phyloP scores from a whole-genome alignment of 1,140 invertebrate genomes.

The Euwallacea similis region DNA sequence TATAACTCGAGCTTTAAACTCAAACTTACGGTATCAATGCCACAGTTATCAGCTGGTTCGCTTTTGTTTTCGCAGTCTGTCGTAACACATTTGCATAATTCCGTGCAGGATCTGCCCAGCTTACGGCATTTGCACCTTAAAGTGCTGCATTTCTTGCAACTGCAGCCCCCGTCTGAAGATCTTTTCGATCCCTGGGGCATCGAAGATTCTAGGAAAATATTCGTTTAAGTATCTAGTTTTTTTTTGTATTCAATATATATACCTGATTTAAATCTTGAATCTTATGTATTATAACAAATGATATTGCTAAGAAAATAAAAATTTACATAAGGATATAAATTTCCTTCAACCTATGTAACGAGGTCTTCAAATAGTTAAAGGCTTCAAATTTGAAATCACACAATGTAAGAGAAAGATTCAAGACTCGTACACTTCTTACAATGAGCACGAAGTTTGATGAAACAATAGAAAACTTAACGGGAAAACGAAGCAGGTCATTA shows the following conservation, averaged over 20 bases:
- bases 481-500: too few species aligned
- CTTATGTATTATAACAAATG: background rate
- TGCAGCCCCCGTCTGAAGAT: conserved; percentile 60
- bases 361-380: too few species aligned
- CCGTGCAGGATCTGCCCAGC: conserved; percentile 53
- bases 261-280: too few species aligned
- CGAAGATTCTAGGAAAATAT: conserved; percentile 44
- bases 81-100: conserved; percentile 57
- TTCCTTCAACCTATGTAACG: conserved; percentile 2
- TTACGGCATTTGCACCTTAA: conserved; percentile 64
- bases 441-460: too few species aligned
- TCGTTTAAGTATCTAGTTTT: conserved; percentile 1
- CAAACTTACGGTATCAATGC: too few species aligned
- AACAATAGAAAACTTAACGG: too few species aligned
- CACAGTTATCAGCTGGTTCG: too few species aligned
- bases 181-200: conserved; percentile 49
- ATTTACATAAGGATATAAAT: conserved; percentile 2
- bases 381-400: too few species aligned
- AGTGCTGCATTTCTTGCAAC: conserved; percentile 62
- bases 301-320: conserved; percentile 12
- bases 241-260: background rate
- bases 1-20: too few species aligned
- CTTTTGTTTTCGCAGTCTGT: too few species aligned
- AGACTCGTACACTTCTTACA: too few species aligned
- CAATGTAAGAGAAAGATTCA: too few species aligned